These are phyloP conservation scores for Apodemia duryi DNA, from an alignment of 2,888 invertebrate genomes.

Conservation along the genomic window DNA sequence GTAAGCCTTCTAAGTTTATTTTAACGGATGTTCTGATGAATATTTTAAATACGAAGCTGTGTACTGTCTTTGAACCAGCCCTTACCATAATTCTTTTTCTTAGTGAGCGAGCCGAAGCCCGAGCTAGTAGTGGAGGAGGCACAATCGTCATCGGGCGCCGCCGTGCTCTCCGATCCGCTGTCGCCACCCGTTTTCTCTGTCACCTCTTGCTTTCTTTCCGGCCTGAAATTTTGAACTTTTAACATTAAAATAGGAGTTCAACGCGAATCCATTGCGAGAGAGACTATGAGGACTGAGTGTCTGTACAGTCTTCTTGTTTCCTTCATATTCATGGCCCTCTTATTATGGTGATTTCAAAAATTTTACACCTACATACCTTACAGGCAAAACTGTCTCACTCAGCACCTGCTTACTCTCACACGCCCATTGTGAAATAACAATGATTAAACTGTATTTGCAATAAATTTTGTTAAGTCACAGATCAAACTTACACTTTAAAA, in stretches of 20 bases:
- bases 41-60: background rate
- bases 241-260: background rate
- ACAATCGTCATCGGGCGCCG: constrained; percentile 78
- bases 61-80: background rate
- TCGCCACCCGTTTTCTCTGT: constrained; percentile 61
- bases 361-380: too few relatives aligned
- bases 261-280: background rate
- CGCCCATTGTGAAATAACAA: too few relatives aligned
- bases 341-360: too few relatives aligned
- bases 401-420: too few relatives aligned
- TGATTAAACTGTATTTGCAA: too few relatives aligned
- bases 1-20: too few relatives aligned
- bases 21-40: too few relatives aligned
- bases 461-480: too few relatives aligned
- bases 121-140: constrained; percentile 89
- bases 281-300: too few relatives aligned
- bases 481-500: constrained; percentile 92
- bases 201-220: constrained; percentile 65
- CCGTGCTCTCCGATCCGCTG: constrained; percentile 66
- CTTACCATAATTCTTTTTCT: constrained; percentile 81
- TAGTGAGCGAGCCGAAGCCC: constrained; percentile 92
- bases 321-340: too few relatives aligned
- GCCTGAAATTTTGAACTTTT: constrained; percentile 46
- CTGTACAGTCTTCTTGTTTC: too few relatives aligned
- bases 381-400: too few relatives aligned